These are phyloP conservation scores for Anisognathus igniventris DNA, from an alignment of 2,797 vertebrate genomes.

Conservation along the genomic window DNA sequence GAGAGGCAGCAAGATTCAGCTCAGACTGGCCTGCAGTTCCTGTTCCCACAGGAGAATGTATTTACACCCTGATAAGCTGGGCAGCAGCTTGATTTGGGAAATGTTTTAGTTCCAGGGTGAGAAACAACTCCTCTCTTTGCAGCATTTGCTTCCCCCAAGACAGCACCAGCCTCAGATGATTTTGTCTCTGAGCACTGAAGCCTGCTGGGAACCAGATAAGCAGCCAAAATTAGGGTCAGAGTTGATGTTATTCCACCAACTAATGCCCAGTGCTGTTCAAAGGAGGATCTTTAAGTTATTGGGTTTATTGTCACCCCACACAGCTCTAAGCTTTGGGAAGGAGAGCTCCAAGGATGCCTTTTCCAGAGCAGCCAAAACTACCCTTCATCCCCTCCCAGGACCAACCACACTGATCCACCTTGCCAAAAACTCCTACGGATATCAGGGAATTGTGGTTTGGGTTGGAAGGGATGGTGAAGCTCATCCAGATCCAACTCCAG, in stretches of 20 bases:
- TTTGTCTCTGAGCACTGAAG: background rate
- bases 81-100: background rate
- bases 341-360: background rate
- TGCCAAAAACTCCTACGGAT: background rate
- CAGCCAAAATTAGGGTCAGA: background rate
- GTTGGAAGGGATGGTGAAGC: background rate
- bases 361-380: background rate
- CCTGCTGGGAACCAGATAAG: background rate
- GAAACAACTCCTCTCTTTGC: background rate
- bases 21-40: background rate
- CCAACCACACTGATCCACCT: background rate
- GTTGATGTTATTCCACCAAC: background rate
- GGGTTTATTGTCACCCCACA: fast-evolving
- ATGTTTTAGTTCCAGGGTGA: background rate
- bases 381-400: background rate
- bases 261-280: fast-evolving
- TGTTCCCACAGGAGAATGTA: background rate
- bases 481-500: background rate
- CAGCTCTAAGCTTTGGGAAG: background rate
- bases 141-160: background rate
- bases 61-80: background rate
- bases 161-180: background rate
- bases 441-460: background rate
- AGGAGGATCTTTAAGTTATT: background rate
- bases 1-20: background rate